These are phyloP conservation scores for Xiphophorus maculatus DNA, from an alignment of 2,113 vertebrate genomes.

Conservation along the genomic window DNA sequence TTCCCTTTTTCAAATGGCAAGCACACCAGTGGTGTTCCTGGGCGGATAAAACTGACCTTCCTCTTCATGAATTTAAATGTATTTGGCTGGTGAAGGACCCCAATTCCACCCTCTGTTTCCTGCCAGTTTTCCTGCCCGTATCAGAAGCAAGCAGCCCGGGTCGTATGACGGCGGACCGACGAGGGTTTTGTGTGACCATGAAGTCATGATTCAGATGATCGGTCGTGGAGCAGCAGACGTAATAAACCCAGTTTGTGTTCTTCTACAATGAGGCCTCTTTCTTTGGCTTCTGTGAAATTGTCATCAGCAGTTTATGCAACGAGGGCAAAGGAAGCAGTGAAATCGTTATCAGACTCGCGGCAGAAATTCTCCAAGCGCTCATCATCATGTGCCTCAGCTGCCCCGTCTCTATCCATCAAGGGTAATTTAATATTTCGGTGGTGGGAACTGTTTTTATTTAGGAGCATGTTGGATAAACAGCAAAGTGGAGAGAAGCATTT, in stretches of 20 bases:
- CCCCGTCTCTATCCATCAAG: not conserved
- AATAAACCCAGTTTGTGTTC: constrained; percentile 22
- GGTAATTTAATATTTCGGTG: not conserved
- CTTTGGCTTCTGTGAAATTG: constrained; percentile 12
- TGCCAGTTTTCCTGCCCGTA: not conserved
- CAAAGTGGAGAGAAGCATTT: not conserved
- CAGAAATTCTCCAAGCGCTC: not conserved
- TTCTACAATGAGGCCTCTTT: constrained; percentile 56
- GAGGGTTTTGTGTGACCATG: constrained; percentile 46
- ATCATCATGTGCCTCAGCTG: constrained; percentile 19
- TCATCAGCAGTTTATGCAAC: constrained; percentile 40
- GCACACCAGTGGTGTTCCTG: no score
- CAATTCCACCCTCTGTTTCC: not conserved
- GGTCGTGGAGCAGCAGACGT: constrained; percentile 28
- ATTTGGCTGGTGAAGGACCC: no score
- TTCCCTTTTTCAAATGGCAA: no score
- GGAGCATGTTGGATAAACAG: not conserved
- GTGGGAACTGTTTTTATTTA: not conserved
- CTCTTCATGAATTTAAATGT: no score
- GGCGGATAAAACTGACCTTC: no score
- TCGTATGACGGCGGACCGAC: not conserved
- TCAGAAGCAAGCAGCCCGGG: not conserved
- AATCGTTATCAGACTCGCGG: constrained; percentile 12
- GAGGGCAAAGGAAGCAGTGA: constrained; percentile 3
- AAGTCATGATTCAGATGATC: constrained; percentile 66